These are phyloP conservation scores for Apodemus agrarius DNA, from an alignment of 2,797 vertebrate species.

Conservation along the genomic window DNA sequence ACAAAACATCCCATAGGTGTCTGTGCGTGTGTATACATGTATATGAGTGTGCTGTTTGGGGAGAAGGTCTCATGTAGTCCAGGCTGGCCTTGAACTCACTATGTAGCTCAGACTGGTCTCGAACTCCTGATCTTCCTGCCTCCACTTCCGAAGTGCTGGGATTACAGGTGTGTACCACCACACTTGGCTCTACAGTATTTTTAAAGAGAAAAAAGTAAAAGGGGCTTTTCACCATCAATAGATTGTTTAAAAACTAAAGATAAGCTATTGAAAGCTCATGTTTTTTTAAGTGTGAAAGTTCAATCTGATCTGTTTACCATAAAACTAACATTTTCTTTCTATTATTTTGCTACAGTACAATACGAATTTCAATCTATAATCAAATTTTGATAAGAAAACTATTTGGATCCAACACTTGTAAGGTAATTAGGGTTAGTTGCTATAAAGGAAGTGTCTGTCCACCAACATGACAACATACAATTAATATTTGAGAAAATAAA, in stretches of 20 bases:
- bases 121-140: slow-evolving; percentile 27
- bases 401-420: slow-evolving; percentile 25
- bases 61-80: background rate
- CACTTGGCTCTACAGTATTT: background rate
- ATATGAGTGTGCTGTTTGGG: background rate
- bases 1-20: background rate
- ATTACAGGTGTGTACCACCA: slow-evolving; percentile 8
- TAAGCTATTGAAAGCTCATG: background rate
- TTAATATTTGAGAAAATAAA: slow-evolving; percentile 34
- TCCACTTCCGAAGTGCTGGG: slow-evolving; percentile 29
- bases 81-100: slow-evolving; percentile 35
- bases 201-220: slow-evolving; percentile 34
- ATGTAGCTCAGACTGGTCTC: background rate
- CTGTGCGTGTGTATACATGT: background rate
- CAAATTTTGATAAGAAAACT: slow-evolving; percentile 27
- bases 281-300: background rate
- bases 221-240: background rate
- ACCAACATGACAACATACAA: background rate
- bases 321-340: background rate
- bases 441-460: slow-evolving; percentile 22
- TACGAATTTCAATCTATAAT: slow-evolving; percentile 10
- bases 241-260: background rate
- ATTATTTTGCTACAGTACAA: background rate
- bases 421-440: background rate
- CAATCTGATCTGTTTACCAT: background rate